Evolutionary conservation across 2,113 vertebrate genomes (phyloP), one percentile per base, ranked within the genome.

Genomic region (Riparia riparia): DNA sequence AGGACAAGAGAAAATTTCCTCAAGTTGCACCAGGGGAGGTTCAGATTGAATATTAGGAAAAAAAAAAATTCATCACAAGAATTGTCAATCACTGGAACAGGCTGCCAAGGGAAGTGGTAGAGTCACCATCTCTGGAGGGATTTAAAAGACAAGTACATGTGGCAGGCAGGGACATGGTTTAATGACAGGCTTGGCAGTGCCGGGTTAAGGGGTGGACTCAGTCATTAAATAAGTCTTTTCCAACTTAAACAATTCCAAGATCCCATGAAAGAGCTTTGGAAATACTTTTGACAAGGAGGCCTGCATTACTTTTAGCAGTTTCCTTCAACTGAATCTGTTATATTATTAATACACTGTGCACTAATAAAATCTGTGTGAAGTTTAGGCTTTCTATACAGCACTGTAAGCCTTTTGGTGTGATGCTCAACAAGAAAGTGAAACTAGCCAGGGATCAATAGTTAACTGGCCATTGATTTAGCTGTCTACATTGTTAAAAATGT

Each of bases 381-480:
- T 80, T 79, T 44, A 72, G 74, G 25, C 28, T 85, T 79, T 85
- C 57, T 82, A 1, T 81, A 76, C 11, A 76, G 25, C 58, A 53
- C 21, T 88, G 32, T 49, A 76, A 76, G 28, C 54, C 39, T 73
- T 93, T 72, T 66, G 74, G 63, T 70, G 63, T 57, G 44, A 50
- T 76, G 32, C 54, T 85, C 50, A 61, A 82, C 12, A 37, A 37
- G 22, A 25, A 28, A 69, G 41, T 72, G 50, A 69, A 88, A 69
- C 74, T 61, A 93, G 71, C 37, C 74, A 58, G 70, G 29, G 58
- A 90, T 94, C 92, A 82, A 63, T 94, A 94, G 58, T 57, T 92
- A 88, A 77, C 71, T 86, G 85, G 63, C n/a, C 66, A 80, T 88
- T 86, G 95, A 92, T 95, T 90, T 93, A 88, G 50, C 74, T 96